phyloP scores from a whole-genome alignment of 2,797 vertebrate species.

The Phaenicophaeus curvirostris region DNA sequence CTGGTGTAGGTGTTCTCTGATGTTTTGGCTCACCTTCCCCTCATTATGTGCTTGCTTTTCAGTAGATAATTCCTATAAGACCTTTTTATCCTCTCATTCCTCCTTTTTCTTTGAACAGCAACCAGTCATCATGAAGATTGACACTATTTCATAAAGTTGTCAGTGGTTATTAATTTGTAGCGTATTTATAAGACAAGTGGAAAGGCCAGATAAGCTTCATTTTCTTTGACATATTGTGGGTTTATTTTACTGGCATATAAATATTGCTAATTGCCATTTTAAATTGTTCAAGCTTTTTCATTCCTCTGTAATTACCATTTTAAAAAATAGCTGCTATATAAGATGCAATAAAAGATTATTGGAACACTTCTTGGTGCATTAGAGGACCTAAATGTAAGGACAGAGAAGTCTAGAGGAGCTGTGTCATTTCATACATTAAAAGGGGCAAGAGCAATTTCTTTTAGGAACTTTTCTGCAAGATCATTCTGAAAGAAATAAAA shows the following conservation, averaged over 20 bases:
- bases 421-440: background rate
- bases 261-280: slow-evolving; percentile 66
- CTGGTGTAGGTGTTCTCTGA: background rate
- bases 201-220: slow-evolving; percentile 63
- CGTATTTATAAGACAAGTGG: slow-evolving; percentile 59
- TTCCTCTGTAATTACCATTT: slow-evolving; percentile 32
- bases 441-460: background rate
- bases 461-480: background rate
- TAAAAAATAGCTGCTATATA: slow-evolving; percentile 33
- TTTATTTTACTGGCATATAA: slow-evolving; percentile 35
- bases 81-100: background rate
- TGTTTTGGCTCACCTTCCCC: background rate
- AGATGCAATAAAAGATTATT: background rate
- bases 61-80: background rate
- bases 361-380: background rate
- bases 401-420: background rate
- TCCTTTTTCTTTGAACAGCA: background rate
- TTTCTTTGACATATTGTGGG: slow-evolving; percentile 51
- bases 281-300: slow-evolving; percentile 61
- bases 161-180: slow-evolving; percentile 65
- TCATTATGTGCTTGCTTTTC: background rate
- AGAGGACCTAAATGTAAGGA: background rate
- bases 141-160: slow-evolving; percentile 65
- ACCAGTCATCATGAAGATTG: slow-evolving; percentile 37
- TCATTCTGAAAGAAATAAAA: background rate